Evolutionary conservation across 2,888 invertebrate genomes (phyloP).

Genomic region (Venusia cambrica): DNA sequence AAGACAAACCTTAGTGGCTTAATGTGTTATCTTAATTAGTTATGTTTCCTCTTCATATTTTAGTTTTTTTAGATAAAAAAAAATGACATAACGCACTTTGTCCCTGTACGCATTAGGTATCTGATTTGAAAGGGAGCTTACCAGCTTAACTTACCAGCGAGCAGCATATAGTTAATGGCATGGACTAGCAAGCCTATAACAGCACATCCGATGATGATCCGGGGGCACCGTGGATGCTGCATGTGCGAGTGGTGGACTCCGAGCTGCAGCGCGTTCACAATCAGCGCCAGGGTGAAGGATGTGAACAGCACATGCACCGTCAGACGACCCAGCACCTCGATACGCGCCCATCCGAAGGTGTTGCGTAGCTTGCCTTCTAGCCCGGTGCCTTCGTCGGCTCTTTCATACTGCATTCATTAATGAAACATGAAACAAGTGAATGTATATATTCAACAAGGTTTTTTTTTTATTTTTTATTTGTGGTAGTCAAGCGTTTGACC

Average conservation of each 20-base stretch:
- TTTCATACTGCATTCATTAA: constrained; percentile 54
- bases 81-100: too few species aligned
- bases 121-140: too few species aligned
- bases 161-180: constrained; percentile 88
- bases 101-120: too few species aligned
- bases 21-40: too few species aligned
- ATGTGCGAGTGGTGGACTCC: constrained; percentile 84
- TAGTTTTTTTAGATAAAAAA: too few species aligned
- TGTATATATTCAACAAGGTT: too few species aligned
- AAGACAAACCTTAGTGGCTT: too few species aligned
- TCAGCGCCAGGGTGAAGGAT: constrained; percentile 90
- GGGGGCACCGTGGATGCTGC: constrained; percentile 80
- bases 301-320: constrained; percentile 91
- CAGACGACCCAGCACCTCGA: constrained; percentile 92
- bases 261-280: constrained; percentile 91
- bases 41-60: too few species aligned
- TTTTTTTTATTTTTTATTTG: too few species aligned
- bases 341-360: constrained; percentile 96
- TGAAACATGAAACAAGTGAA: not conserved
- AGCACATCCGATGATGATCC: constrained; percentile 87
- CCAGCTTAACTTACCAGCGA: constrained; percentile 88
- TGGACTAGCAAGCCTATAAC: constrained; percentile 90
- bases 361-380: constrained; percentile 88
- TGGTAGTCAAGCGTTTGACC: too few species aligned
- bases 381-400: constrained; percentile 74